phyloP scores from a whole-genome alignment of 2,888 invertebrate genomes.

The Hypolimnas misippus region DNA sequence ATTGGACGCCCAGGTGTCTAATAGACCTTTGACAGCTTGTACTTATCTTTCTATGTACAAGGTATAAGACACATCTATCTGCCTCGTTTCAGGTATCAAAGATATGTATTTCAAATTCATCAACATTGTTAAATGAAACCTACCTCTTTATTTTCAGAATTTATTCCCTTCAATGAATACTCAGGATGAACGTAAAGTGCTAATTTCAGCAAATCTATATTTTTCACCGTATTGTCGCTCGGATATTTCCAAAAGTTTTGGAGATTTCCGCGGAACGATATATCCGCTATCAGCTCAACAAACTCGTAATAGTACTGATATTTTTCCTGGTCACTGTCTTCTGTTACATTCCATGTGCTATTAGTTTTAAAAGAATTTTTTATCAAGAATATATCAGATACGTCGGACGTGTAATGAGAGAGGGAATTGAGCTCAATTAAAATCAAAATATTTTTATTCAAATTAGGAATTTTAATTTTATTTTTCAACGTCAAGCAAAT shows the following conservation, averaged over 20 bases:
- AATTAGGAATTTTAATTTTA: too few relatives aligned
- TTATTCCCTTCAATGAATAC: constrained; percentile 54
- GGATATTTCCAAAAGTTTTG: constrained; percentile 89
- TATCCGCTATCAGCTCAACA: constrained; percentile 69
- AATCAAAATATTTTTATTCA: too few relatives aligned
- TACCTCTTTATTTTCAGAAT: constrained; percentile 55
- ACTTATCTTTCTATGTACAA: too few relatives aligned
- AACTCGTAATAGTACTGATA: constrained; percentile 74
- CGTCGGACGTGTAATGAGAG: too few relatives aligned
- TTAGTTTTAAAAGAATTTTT: background rate
- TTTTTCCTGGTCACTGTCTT: constrained; percentile 60
- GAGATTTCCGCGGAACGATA: constrained; percentile 78
- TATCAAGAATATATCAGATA: background rate
- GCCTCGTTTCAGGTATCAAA: too few relatives aligned
- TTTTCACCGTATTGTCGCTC: constrained; percentile 82
- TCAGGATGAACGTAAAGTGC: constrained; percentile 78
- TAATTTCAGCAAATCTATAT: constrained; percentile 84
- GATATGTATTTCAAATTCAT: too few relatives aligned
- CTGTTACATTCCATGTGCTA: constrained; percentile 74
- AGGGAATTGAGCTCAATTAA: too few relatives aligned
- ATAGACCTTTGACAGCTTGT: too few relatives aligned
- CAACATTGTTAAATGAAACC: background rate
- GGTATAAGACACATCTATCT: too few relatives aligned
- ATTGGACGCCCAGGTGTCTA: too few relatives aligned
- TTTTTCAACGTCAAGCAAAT: too few relatives aligned